phyloP scores from a whole-genome alignment of 2,888 invertebrate genomes.

The Orthosia cruda region DNA sequence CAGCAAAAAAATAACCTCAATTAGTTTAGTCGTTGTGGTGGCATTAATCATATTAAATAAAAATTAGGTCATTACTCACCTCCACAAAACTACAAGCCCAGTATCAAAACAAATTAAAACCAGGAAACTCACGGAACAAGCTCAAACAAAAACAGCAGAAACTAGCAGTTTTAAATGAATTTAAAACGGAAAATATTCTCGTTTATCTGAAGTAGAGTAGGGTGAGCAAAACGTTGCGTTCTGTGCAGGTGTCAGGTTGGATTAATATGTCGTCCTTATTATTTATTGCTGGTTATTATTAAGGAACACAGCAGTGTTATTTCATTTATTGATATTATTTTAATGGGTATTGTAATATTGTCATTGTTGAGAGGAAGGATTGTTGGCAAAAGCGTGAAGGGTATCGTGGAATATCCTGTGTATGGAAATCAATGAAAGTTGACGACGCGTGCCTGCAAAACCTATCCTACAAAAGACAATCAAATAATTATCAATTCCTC shows the following conservation, averaged over 20 bases:
- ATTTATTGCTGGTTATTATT: conserved; percentile 60
- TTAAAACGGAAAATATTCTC: conserved; percentile 50
- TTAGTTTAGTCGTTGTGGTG: too few species aligned
- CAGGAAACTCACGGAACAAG: conserved; percentile 6
- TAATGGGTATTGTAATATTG: conserved; percentile 4
- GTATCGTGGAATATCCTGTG: too few species aligned
- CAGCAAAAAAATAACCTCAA: too few species aligned
- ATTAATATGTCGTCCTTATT: conserved; percentile 66
- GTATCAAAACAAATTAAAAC: conserved; percentile 25
- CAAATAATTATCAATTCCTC: too few species aligned
- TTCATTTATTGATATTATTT: conserved; percentile 26
- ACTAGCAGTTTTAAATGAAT: conserved; percentile 53
- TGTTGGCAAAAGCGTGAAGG: not conserved
- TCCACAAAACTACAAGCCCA: not conserved
- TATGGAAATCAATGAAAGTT: not conserved
- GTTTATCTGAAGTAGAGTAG: conserved; percentile 54
- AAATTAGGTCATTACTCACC: not conserved
- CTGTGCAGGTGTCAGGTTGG: conserved; percentile 56
- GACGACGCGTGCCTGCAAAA: too few species aligned
- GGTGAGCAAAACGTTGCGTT: conserved; percentile 48
- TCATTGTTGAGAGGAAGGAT: conserved; percentile 8
- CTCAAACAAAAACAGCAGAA: conserved; percentile 51
- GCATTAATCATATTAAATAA: too few species aligned
- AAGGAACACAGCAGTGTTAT: conserved; percentile 37
- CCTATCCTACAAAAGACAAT: too few species aligned